Base-by-base conservation (phyloP, 2,888 invertebrate species). In the Axea sp. region DNA sequence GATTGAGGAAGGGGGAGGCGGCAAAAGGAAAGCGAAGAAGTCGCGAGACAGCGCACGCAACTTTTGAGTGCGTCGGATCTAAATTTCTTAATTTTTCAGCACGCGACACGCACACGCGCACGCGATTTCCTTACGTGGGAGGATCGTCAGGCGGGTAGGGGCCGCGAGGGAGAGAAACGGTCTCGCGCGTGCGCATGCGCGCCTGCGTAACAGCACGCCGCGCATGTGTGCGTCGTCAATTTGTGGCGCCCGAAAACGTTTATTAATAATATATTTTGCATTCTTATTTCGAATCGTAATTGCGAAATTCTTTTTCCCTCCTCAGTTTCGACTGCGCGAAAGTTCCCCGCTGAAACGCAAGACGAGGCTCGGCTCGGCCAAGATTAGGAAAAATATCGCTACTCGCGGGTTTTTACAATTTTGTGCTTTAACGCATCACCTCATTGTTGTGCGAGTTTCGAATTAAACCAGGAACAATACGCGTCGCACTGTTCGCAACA, bases 1-100 rank as follows among this genome's bases (percentile, higher is more conserved):
- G 33, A 31, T 3, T 9, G 45, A 12, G 14, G 39, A 8, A 2
- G 22, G 12, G 41, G 22, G 39, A 19, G 12, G 33, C 7, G 35
- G 47, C 24, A 59, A 65, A 67, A 67, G n/a, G 55, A 59, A 62
- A 51, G 55, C 53, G 43, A 59, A 39, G 28, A 55, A 64, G 45
- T 24, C 37, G 55, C 60, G 53, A 45, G 64, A 62, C 60, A 24
- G 43, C 67, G 60, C 60, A 67, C 60, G 73, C 73, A 62, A 73
- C 68, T 73, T 72, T 65, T 62, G 43, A 68, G 57, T 75, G 59
- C 51, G 64, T 69, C 72, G 77, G 65, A 79, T 67, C 76, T 55
- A 77, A 77, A 76, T 76, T 77, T 78, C 73, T 75, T 75, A 47
- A 67, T 73, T 73, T 73, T 75, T 76, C 76, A 41, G 75, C 65